phyloP scores from a whole-genome alignment of 2,113 vertebrate genomes.

The Pipa parva region DNA sequence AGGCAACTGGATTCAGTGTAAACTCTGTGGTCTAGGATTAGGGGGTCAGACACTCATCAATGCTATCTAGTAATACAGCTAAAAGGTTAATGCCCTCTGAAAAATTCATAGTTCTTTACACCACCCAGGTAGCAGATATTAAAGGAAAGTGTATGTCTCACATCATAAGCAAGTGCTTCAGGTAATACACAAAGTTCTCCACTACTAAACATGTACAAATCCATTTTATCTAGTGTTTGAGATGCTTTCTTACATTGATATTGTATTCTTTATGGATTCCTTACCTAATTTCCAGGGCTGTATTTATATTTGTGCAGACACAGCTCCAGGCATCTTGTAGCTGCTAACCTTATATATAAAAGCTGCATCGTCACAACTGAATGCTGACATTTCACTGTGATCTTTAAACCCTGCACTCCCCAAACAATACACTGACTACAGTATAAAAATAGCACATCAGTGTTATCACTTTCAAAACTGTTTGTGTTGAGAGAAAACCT shows the following conservation, averaged over 20 bases:
- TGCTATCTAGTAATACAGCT: too few species aligned
- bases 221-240: not conserved
- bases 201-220: not conserved
- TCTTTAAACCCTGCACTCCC: constrained; percentile 29
- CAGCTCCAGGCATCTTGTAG: constrained; percentile 17
- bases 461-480: not conserved
- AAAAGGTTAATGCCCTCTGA: too few species aligned
- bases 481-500: not conserved
- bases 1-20: too few species aligned
- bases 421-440: constrained; percentile 29
- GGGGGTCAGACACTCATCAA: too few species aligned
- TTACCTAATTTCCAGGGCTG: not conserved
- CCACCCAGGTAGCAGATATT: too few species aligned
- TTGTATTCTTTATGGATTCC: not conserved
- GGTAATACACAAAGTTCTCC: not conserved
- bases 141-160: too few species aligned
- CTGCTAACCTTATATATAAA: constrained; percentile 20
- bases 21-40: too few species aligned
- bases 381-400: constrained; percentile 32
- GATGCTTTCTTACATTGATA: not conserved
- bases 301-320: constrained; percentile 21
- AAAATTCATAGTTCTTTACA: too few species aligned
- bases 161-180: too few species aligned
- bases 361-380: constrained; percentile 23
- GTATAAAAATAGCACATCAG: constrained; percentile 5